Evolutionary conservation across 2,113 vertebrate species (phyloP).

Genomic region (Eptesicus fuscus): DNA sequence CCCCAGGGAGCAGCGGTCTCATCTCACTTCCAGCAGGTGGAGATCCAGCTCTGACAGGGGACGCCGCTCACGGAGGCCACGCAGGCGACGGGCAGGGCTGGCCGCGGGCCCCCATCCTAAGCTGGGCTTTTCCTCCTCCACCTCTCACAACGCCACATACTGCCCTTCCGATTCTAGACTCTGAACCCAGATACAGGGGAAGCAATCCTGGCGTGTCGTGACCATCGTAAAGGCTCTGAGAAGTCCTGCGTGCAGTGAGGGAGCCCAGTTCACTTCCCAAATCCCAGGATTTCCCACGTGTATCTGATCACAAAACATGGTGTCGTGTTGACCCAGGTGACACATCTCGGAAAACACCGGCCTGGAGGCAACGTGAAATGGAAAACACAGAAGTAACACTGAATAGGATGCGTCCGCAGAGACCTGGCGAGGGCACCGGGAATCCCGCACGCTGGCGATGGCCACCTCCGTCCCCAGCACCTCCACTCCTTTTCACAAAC

Average conservation of each 20-base stretch:
- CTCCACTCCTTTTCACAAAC: background rate
- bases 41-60: too few relatives aligned
- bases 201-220: background rate
- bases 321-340: background rate
- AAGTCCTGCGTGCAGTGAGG: background rate
- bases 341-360: background rate
- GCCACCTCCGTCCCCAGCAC: background rate
- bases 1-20: fast-evolving
- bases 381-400: background rate
- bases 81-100: background rate
- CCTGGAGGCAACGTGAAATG: background rate
- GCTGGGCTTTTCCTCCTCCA: background rate
- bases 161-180: background rate
- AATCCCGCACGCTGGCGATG: background rate
- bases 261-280: background rate
- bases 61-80: background rate
- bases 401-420: fast-evolving
- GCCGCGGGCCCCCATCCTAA: background rate
- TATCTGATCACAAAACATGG: background rate
- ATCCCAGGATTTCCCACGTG: background rate
- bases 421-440: background rate
- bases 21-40: background rate
- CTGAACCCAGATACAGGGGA: fast-evolving
- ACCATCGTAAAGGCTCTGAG: background rate
- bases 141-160: background rate